A percentile compares a stretch with the other conserved stretches of the same genome.
These are phyloP conservation scores for Dipodomys ordii DNA, from an alignment of 2,113 vertebrate genomes.

Conservation along the genomic window DNA sequence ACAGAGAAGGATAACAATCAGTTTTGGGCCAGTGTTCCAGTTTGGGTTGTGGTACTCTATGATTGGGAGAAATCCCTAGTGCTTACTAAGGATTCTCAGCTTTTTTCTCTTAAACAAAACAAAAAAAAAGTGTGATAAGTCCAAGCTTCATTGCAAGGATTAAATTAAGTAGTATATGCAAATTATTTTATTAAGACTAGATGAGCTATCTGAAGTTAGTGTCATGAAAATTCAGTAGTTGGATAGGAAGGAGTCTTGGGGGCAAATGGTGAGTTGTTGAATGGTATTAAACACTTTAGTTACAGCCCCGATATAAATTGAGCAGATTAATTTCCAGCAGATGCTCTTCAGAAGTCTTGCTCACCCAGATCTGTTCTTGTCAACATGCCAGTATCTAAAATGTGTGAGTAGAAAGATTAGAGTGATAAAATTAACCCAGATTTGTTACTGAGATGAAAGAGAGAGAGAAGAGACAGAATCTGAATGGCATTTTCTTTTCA, in stretches of 20 bases:
- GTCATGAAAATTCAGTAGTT: conserved; percentile 37
- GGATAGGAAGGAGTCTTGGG: neutral
- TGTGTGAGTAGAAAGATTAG: neutral
- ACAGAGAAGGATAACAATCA: neutral
- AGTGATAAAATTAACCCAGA: neutral
- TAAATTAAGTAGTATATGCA: neutral
- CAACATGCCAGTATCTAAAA: neutral
- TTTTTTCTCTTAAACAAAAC: neutral
- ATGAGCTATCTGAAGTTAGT: neutral
- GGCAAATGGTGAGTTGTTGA: neutral
- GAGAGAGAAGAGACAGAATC: neutral
- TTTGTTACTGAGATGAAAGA: neutral
- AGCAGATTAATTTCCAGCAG: conserved; percentile 42
- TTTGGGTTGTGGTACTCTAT: neutral
- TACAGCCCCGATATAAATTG: neutral
- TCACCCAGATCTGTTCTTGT: neutral
- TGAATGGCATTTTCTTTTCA: conserved; percentile 13
- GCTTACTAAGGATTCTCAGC: neutral
- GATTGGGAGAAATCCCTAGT: neutral
- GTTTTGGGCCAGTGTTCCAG: neutral
- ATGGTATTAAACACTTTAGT: neutral
- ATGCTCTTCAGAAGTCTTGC: conserved; percentile 9
- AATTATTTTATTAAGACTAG: conserved; percentile 49
- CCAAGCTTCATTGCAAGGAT: neutral
- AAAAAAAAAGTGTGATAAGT: neutral